A percentile compares a stretch with the other conserved stretches of the same genome.
phyloP scores from a whole-genome alignment of 2,113 vertebrate species.

The Engraulis encrasicolus region DNA sequence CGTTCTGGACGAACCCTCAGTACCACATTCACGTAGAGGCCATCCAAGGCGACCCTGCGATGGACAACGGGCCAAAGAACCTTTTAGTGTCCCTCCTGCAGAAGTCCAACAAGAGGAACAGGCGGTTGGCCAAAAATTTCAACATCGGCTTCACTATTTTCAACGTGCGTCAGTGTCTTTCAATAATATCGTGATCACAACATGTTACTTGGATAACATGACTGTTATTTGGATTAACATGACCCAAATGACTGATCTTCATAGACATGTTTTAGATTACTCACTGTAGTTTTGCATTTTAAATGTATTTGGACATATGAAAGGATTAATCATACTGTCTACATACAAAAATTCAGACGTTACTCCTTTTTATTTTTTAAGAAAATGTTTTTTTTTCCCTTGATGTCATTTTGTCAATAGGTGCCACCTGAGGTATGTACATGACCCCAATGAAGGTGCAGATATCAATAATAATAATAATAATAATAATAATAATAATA shows the following conservation, averaged over 20 bases:
- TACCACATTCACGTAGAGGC: conserved; percentile 54
- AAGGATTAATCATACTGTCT: too few relatives aligned
- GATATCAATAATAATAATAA: too few relatives aligned
- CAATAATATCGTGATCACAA: neutral
- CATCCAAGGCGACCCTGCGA: neutral
- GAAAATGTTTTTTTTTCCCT: too few relatives aligned
- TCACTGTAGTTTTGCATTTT: too few relatives aligned
- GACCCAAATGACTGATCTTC: too few relatives aligned
- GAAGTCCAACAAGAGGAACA: conserved; percentile 68
- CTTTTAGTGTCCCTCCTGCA: conserved; percentile 71
- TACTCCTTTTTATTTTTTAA: conserved; percentile 23
- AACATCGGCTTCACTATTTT: conserved; percentile 68
- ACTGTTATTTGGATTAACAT: too few relatives aligned
- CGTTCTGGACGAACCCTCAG: conserved; percentile 72
- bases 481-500: too few relatives aligned
- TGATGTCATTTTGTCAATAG: conserved; percentile 51
- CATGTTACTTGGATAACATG: neutral
- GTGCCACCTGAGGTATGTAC: conserved; percentile 65
- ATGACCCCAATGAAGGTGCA: neutral
- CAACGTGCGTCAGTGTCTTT: conserved; percentile 51
- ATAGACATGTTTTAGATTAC: too few relatives aligned
- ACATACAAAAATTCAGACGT: neutral
- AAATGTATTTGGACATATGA: neutral
- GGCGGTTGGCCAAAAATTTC: conserved; percentile 54
- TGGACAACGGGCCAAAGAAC: conserved; percentile 40